phyloP scores from a whole-genome alignment of 2,797 vertebrate species.

The Cossypha polioptera region DNA sequence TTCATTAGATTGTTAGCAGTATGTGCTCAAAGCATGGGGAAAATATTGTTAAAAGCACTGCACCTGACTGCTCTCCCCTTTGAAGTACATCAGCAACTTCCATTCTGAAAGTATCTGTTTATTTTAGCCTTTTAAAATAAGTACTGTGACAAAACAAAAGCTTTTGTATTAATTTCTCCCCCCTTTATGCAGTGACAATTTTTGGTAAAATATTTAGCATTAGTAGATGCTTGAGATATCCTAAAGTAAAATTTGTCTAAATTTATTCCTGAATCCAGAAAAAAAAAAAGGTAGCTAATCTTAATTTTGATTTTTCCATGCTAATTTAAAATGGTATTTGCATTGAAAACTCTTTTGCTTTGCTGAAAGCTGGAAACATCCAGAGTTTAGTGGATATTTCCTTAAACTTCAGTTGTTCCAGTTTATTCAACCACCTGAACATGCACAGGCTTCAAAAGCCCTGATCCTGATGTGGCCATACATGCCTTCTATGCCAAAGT shows the following conservation, averaged over 20 bases:
- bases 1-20: neutral
- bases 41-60: neutral
- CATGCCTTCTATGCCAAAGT: neutral
- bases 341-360: neutral
- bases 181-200: neutral
- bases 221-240: neutral
- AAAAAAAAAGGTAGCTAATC: neutral
- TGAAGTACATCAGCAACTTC: neutral
- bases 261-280: neutral
- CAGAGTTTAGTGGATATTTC: neutral
- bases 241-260: neutral
- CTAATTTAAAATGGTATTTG: neutral
- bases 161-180: neutral
- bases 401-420: neutral
- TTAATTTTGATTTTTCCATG: neutral
- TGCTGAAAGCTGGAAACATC: neutral
- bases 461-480: neutral
- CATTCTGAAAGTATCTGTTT: neutral
- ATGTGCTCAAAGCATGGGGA: neutral
- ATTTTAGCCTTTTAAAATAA: neutral
- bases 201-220: neutral
- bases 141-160: neutral
- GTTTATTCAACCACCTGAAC: neutral
- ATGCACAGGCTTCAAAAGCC: neutral
- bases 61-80: neutral